These are phyloP conservation scores for Heliothis virescens DNA, from an alignment of 1,140 invertebrate genomes.

Conservation along the genomic window DNA sequence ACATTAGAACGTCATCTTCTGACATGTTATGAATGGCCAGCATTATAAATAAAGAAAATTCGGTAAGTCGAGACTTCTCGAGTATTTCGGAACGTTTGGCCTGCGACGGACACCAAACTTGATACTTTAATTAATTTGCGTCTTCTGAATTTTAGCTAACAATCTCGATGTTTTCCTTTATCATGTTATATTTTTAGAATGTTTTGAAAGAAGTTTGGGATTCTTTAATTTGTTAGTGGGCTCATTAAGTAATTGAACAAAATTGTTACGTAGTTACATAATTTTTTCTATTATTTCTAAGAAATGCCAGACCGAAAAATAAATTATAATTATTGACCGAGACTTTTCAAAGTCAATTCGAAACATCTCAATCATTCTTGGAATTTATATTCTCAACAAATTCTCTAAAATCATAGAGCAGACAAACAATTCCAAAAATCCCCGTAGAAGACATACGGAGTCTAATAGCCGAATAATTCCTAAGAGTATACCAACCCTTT, in stretches of 20 bases:
- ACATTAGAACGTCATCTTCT: conserved; percentile 27
- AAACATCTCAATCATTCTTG: neutral
- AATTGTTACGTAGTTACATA: too few species aligned
- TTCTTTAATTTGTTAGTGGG: too few species aligned
- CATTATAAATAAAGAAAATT: conserved; percentile 19
- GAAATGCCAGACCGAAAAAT: too few species aligned
- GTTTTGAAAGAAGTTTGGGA: neutral
- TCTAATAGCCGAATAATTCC: conserved; percentile 8
- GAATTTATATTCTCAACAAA: too few species aligned
- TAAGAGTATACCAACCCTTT: neutral
- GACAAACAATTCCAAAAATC: neutral
- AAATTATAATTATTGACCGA: too few species aligned
- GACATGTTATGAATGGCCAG: conserved; percentile 35
- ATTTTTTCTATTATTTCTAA: too few species aligned
- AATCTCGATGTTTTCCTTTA: too few species aligned
- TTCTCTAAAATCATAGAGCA: neutral
- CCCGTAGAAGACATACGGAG: neutral
- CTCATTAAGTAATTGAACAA: too few species aligned
- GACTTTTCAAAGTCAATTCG: too few species aligned
- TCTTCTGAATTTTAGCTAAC: neutral
- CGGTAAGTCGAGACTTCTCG: neutral
- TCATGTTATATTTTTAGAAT: neutral
- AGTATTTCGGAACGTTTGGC: neutral
- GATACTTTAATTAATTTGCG: conserved; percentile 28
- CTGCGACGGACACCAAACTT: neutral